Base-by-base conservation (phyloP, 2,888 invertebrate genomes). In the Phyto melanocephala region DNA sequence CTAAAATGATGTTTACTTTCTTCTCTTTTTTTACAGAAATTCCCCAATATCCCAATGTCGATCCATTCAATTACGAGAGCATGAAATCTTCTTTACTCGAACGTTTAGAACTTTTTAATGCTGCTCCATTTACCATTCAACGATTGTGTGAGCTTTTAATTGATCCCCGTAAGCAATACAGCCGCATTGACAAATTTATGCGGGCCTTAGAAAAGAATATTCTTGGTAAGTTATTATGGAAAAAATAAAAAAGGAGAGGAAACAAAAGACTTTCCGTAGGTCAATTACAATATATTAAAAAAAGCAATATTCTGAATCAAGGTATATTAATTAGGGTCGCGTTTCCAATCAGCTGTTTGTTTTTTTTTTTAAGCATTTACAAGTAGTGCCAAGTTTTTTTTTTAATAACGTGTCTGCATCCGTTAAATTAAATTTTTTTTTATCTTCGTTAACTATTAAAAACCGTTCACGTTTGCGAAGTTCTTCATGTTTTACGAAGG, bases 41-140 rank as follows among this genome's bases (percentile, higher is more conserved):
- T 83, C 95, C 97, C 40, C 95, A 96, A 11, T 96, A 96, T 89
- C 97, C 97, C 0, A 98, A 98, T 90, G 96, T 97, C 70, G 97
- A 98, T 88, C 94, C 96, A 40, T 97, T 97, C 88, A 96, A 96
- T 90, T 98, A 96, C 89, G 97, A 97, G 87, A 94, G 94, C 33
- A 96, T 97, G 96, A 96, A 96, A 88, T 95, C 94, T 79, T 95
- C 95, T 87, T 93, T 97, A 70, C 90, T 97, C 68, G 96, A 97
- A 88, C 94, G 96, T 72, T 91, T 97, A 8, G 97, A 97, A 87
- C 93, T 95, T 0, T 97, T 97, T 89, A 93, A 94, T 47, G 96
- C 97, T 65, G 98, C 98, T 7, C 99, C 99, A 0, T 99, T 99
- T 89, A 99, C 99, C 17, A 95, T 99, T 84, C 99, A 99, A 91